Conservation (phyloP, 1,140 invertebrate species). For the Sipha flava region DNA sequence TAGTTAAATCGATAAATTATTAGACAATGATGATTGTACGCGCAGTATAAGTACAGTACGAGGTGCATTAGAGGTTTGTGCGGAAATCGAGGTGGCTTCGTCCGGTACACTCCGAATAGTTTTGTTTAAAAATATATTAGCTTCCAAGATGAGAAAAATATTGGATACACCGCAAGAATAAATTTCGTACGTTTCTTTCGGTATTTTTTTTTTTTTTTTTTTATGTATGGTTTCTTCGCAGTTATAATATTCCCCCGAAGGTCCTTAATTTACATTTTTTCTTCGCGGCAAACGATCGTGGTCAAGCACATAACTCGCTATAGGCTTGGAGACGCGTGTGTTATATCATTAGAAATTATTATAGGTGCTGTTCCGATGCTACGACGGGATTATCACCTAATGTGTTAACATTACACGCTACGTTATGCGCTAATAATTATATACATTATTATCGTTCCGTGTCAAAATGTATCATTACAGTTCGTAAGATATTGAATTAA, state of each 20-base stretch:
- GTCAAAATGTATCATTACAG: no score
- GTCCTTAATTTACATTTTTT: slow-evolving; percentile 1
- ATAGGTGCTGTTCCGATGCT: not conserved
- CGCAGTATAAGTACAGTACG: no score
- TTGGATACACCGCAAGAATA: not conserved
- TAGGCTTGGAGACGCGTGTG: not conserved
- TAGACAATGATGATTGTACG: no score
- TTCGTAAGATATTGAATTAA: no score
- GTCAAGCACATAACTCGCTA: not conserved
- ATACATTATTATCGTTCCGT: no score
- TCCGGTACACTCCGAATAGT: no score
- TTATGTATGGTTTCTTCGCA: not conserved
- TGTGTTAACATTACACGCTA: not conserved
- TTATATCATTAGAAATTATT: not conserved
- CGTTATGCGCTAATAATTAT: no score
- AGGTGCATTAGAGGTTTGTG: no score
- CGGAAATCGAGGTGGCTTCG: no score
- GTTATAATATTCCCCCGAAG: not conserved
- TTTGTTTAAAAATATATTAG: no score
- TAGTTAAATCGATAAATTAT: no score
- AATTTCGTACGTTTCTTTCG: not conserved
- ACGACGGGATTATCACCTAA: not conserved
- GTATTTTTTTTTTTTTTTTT: not conserved
- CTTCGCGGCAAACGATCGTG: not conserved
- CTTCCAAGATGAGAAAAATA: no score